Percentiles rank a stretch among this genome's conserved stretches.
These are phyloP conservation scores for Scophthalmus maximus DNA, from an alignment of 2,113 vertebrate species.

Conservation along the genomic window DNA sequence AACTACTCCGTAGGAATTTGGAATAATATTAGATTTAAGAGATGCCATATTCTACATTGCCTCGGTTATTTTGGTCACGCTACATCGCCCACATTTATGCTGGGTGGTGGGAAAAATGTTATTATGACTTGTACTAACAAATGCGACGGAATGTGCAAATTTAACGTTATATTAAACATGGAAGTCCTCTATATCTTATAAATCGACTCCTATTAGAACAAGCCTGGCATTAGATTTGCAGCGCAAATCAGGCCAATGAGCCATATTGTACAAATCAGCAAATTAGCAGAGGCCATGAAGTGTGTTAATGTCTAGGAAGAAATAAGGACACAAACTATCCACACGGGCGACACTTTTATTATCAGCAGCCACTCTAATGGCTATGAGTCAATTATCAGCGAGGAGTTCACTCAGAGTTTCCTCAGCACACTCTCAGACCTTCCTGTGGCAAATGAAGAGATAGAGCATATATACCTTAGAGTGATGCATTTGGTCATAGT, in stretches of 20 bases:
- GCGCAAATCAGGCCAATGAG: slow-evolving; percentile 86
- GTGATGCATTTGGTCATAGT: slow-evolving; percentile 80
- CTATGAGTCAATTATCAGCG: slow-evolving; percentile 83
- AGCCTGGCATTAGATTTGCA: slow-evolving; percentile 81
- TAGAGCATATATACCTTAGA: slow-evolving; percentile 69
- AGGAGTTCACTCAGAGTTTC: slow-evolving; percentile 84
- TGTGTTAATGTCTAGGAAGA: slow-evolving; percentile 84
- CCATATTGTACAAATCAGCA: slow-evolving; percentile 87
- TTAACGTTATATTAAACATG: slow-evolving; percentile 80
- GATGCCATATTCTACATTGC: slow-evolving; percentile 58
- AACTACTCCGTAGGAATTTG: slow-evolving; percentile 50
- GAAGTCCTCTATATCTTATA: slow-evolving; percentile 79
- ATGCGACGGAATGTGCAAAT: slow-evolving; percentile 75
- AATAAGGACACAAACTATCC: slow-evolving; percentile 83
- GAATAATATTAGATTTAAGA: slow-evolving; percentile 74
- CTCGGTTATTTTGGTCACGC: slow-evolving; percentile 71
- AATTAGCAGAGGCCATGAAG: slow-evolving; percentile 86
- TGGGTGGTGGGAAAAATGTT: slow-evolving; percentile 68
- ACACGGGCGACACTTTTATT: slow-evolving; percentile 83
- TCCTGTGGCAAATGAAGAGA: slow-evolving; percentile 73
- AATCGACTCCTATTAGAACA: slow-evolving; percentile 83
- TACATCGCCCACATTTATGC: slow-evolving; percentile 70
- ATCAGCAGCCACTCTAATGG: slow-evolving; percentile 82
- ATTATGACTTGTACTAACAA: slow-evolving; percentile 81
- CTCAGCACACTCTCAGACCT: slow-evolving; percentile 71